Base-by-base conservation (phyloP, 2,113 vertebrate species). In the Datnioides undecimradiatus region DNA sequence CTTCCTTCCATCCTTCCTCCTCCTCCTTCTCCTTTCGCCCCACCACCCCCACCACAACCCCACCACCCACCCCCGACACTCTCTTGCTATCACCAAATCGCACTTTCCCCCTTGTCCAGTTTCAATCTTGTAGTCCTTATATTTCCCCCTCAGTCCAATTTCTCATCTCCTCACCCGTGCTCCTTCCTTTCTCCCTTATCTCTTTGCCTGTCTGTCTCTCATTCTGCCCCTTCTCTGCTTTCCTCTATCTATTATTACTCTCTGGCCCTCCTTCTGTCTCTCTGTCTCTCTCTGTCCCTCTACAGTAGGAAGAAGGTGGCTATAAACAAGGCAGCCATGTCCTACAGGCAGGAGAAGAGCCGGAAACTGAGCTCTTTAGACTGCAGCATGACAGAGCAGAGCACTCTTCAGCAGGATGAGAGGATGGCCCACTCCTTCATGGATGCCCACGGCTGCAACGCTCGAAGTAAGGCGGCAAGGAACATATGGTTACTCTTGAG, bases 361-460 rank as follows among this genome's bases (percentile, higher is more conserved):
- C 95, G 96, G 64, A 96, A 96, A 94, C 96, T 97, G 94, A 95
- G 95, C 0, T 96, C 96, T 0, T 90, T 96, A 12, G 97, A 97
- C 93, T 95, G 96, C 91, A 97, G 96, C 92, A 96, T 97, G 91
- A 96, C 96, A 0, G 98, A 99, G 87, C 97, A 97, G 95, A 96
- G 97, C 89, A 97, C 97, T 0, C 94, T 98, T 80, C 97, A 97
- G 91, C 97, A 98, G 89, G 97, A 98, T 0, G 96, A 97, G 85
- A 94, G 95, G 70, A 93, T 96, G 87, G 95, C 96, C 52, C 92
- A 96, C 76, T 95, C 97, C 91, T 98, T 98, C 92, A 96, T 97
- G 96, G 97, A 97, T 3, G 68, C 95, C 29, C 96, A 96, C 0
- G 91, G 94, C 94, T 96, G 96, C 29, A 91, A 92, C 41, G 91